Evolutionary conservation across 2,888 invertebrate species (phyloP).

Genomic region (Ectobius pallidus): DNA sequence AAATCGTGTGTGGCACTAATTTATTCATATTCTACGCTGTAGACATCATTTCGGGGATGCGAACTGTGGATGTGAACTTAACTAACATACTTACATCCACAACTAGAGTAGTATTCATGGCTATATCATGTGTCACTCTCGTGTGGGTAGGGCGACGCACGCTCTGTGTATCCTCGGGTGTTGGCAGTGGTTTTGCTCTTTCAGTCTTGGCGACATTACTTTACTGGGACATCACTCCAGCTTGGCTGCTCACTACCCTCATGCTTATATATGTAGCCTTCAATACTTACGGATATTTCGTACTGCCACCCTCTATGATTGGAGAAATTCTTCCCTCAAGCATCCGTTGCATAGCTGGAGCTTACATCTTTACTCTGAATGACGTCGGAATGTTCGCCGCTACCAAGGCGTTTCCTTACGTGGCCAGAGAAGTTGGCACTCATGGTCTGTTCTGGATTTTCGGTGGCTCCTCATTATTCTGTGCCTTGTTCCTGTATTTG

Average conservation of each 20-base stretch:
- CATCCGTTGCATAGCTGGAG: constrained; percentile 69
- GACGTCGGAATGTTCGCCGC: constrained; percentile 70
- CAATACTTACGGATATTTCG: constrained; percentile 75
- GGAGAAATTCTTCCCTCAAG: constrained; percentile 77
- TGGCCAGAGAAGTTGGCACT: constrained; percentile 59
- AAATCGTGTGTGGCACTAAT: constrained; percentile 76
- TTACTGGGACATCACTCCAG: constrained; percentile 49
- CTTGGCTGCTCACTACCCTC: constrained; percentile 54
- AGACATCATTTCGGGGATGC: constrained; percentile 62
- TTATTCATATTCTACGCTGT: constrained; percentile 80
- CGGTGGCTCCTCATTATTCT: constrained; percentile 65
- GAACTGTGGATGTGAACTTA: constrained; percentile 3
- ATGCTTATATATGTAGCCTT: constrained; percentile 73
- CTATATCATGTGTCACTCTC: constrained; percentile 69
- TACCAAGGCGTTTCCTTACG: constrained; percentile 71
- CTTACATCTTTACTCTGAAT: constrained; percentile 73
- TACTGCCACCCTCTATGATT: constrained; percentile 75
- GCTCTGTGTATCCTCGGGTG: constrained; percentile 69
- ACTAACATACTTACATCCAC: constrained; percentile 61
- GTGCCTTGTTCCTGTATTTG: constrained; percentile 69
- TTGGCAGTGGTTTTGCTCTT: constrained; percentile 69
- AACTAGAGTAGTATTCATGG: constrained; percentile 67
- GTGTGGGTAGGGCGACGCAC: constrained; percentile 68
- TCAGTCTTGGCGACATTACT: constrained; percentile 63
- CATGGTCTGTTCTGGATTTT: constrained; percentile 73